Evolutionary conservation across 1,140 invertebrate species (phyloP).

Genomic region (Leptinotarsa texana): DNA sequence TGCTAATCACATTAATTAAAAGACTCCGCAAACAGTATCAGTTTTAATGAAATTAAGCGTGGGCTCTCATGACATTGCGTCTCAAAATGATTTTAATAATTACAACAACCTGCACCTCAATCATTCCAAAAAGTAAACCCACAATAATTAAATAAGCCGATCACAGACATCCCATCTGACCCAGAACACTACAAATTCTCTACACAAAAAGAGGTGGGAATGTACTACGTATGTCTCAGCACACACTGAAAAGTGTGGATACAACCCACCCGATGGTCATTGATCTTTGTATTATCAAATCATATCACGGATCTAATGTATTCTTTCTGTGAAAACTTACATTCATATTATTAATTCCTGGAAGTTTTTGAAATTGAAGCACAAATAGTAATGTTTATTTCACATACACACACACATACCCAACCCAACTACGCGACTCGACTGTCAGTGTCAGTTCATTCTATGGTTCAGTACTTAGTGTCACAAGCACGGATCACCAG

Average conservation of each 20-base stretch:
- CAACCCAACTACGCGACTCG: constrained; percentile 11
- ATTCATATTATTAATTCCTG: constrained; percentile 19
- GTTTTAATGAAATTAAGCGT: constrained; percentile 13
- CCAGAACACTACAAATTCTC: constrained; percentile 5
- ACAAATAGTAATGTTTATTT: constrained; percentile 17
- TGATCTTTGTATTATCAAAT: constrained; percentile 12
- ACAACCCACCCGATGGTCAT: constrained; percentile 26
- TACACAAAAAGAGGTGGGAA: background rate
- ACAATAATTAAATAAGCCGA: constrained; percentile 13
- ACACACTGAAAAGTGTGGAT: constrained; percentile 11
- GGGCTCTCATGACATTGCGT: constrained; percentile 10
- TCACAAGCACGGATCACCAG: background rate
- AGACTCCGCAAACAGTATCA: background rate
- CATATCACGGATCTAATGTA: background rate
- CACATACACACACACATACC: constrained; percentile 10
- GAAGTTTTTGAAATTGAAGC: constrained; percentile 7
- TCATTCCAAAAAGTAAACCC: constrained; percentile 17
- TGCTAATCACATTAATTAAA: background rate
- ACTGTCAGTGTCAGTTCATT: background rate
- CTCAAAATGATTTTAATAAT: constrained; percentile 5
- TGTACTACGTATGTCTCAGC: constrained; percentile 22
- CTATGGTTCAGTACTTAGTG: background rate
- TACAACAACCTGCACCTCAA: constrained; percentile 15
- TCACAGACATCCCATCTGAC: constrained; percentile 15
- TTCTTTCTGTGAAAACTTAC: constrained; percentile 10